phyloP scores from a whole-genome alignment of 1,140 invertebrate species.

The Bombus vancouverensis region DNA sequence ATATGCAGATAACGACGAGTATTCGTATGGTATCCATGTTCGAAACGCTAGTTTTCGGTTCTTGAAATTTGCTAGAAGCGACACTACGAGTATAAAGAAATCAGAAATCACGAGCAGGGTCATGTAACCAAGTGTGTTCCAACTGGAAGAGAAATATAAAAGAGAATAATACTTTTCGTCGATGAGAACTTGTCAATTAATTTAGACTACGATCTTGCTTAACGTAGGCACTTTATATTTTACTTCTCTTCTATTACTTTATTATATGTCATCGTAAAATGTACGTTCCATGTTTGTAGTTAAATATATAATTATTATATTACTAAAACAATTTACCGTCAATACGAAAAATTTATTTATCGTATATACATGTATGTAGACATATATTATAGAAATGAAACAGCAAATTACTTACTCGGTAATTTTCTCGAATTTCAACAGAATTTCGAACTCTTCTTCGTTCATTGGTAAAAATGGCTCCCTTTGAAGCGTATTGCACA shows the following conservation, averaged over 20 bases:
- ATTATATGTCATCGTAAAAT: no score
- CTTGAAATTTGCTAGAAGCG: slow-evolving; percentile 47
- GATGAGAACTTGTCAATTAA: background rate
- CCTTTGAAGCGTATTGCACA: background rate
- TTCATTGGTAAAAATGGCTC: slow-evolving; percentile 46
- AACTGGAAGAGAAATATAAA: background rate
- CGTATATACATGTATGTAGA: no score
- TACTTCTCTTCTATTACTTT: background rate
- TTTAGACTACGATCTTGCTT: background rate
- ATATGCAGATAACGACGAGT: slow-evolving; percentile 21
- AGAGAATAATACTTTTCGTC: no score
- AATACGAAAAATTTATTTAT: no score
- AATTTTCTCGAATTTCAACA: slow-evolving; percentile 44
- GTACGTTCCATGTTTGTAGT: no score
- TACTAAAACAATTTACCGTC: no score
- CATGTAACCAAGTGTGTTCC: slow-evolving; percentile 32
- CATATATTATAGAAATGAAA: no score
- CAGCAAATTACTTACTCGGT: slow-evolving; percentile 46
- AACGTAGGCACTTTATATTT: background rate
- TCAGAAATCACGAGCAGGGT: slow-evolving; percentile 11
- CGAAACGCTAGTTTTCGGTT: slow-evolving; percentile 47
- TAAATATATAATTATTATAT: no score
- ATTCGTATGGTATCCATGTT: slow-evolving; percentile 64
- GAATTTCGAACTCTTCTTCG: slow-evolving; percentile 56
- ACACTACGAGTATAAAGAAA: slow-evolving; percentile 21